A percentile compares a stretch with the other conserved stretches of the same genome.
Evolutionary conservation across 2,888 invertebrate genomes (phyloP).

Genomic region (Calameuta idolon): DNA sequence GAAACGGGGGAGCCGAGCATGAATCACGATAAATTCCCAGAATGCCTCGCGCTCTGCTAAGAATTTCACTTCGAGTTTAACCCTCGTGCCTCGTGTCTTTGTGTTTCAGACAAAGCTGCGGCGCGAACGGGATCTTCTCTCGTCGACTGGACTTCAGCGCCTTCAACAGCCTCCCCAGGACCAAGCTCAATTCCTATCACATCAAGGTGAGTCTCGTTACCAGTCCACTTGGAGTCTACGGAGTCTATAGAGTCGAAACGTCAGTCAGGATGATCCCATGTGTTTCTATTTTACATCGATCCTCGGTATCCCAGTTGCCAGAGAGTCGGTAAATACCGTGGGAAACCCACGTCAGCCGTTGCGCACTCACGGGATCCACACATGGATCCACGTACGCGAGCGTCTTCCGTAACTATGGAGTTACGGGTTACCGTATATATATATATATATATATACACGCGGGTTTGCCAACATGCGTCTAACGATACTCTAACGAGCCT

Average conservation of each 20-base stretch:
- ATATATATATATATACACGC: background rate
- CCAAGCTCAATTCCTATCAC: constrained; percentile 98
- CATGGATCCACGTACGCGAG: background rate
- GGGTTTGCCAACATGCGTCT: background rate
- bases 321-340: background rate
- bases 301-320: background rate
- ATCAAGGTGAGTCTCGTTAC: constrained; percentile 84
- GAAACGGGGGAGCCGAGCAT: constrained; percentile 22
- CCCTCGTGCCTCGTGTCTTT: constrained; percentile 36
- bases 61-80: constrained; percentile 9
- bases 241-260: no score
- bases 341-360: background rate
- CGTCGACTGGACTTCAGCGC: constrained; percentile 94
- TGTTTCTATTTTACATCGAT: background rate
- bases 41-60: constrained; percentile 19
- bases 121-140: constrained; percentile 93
- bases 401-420: background rate
- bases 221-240: fast-evolving
- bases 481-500: background rate
- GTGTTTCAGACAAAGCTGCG: constrained; percentile 84
- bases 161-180: constrained; percentile 92
- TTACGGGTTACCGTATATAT: background rate
- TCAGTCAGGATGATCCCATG: background rate
- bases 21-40: constrained; percentile 25
- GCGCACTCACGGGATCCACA: background rate